Percentiles rank a stretch among this genome's conserved stretches.
Evolutionary conservation across 2,888 invertebrate species (phyloP).

Genomic region (Andrena chrysosceles): DNA sequence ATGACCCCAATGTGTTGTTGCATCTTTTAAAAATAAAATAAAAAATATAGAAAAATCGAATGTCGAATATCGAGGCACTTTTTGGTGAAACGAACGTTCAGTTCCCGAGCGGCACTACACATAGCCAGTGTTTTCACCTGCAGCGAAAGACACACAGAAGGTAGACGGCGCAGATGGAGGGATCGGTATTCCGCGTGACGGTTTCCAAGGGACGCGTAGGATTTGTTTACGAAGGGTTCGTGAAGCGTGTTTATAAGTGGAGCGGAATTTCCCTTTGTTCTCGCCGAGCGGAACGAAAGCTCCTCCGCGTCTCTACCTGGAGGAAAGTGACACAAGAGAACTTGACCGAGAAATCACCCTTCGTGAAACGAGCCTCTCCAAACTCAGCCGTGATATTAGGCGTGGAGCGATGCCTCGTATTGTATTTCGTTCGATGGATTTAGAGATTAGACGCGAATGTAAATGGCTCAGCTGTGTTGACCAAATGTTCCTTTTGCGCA

Average conservation of each 20-base stretch:
- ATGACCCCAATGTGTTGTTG: too few relatives aligned
- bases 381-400: conserved; percentile 46
- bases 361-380: conserved; percentile 68
- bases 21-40: too few relatives aligned
- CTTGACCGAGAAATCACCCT: conserved; percentile 76
- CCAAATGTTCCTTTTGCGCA: neutral
- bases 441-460: conserved; percentile 47
- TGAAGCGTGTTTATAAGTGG: conserved; percentile 77
- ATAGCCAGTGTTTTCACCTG: conserved; percentile 21
- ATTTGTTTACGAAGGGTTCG: conserved; percentile 76
- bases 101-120: neutral
- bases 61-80: neutral
- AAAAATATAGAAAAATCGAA: neutral
- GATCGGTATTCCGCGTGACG: conserved; percentile 38
- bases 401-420: conserved; percentile 40
- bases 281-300: conserved; percentile 51
- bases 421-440: conserved; percentile 52
- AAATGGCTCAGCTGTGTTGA: conserved; percentile 52
- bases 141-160: neutral
- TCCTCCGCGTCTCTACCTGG: conserved; percentile 52
- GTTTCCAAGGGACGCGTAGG: conserved; percentile 19
- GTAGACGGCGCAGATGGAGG: conserved; percentile 21
- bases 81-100: neutral
- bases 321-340: conserved; percentile 71
- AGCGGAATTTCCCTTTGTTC: conserved; percentile 77